Evolutionary conservation across 2,797 vertebrate genomes (phyloP).

Genomic region (Rhinella marina): DNA sequence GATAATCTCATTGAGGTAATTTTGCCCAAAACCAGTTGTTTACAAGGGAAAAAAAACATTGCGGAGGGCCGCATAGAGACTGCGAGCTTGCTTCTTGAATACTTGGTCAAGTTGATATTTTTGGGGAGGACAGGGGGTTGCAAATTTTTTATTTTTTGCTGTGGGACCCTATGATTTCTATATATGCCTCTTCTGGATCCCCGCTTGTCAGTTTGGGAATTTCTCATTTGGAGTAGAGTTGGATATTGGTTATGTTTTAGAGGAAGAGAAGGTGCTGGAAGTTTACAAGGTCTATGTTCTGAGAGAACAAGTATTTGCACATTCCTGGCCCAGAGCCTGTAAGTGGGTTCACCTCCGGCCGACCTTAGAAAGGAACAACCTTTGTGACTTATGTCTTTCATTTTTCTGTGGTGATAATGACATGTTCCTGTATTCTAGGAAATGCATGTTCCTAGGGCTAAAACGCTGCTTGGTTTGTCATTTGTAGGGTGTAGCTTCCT

Average conservation of each 20-base stretch:
- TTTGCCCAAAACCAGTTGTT: too few species aligned
- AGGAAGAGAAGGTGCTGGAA: background rate
- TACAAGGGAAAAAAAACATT: too few species aligned
- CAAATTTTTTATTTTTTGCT: too few species aligned
- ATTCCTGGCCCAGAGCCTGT: slow-evolving; percentile 7
- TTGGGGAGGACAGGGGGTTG: too few species aligned
- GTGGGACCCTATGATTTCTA: background rate
- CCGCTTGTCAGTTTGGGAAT: background rate
- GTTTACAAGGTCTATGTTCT: background rate
- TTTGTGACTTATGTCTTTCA: background rate
- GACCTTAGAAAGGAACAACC: background rate
- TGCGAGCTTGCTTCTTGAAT: too few species aligned
- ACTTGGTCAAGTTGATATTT: too few species aligned
- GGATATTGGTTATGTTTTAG: background rate
- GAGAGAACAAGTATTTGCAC: slow-evolving; percentile 55
- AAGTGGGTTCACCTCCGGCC: background rate
- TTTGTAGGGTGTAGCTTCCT: background rate
- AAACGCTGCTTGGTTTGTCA: background rate
- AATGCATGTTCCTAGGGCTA: background rate
- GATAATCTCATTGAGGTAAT: too few species aligned
- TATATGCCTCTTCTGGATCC: background rate
- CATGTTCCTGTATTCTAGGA: background rate
- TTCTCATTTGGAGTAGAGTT: background rate
- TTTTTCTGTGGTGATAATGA: background rate
- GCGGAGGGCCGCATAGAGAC: too few species aligned